Base-by-base conservation (phyloP, 2,888 invertebrate species). In the Perdita meconis region DNA sequence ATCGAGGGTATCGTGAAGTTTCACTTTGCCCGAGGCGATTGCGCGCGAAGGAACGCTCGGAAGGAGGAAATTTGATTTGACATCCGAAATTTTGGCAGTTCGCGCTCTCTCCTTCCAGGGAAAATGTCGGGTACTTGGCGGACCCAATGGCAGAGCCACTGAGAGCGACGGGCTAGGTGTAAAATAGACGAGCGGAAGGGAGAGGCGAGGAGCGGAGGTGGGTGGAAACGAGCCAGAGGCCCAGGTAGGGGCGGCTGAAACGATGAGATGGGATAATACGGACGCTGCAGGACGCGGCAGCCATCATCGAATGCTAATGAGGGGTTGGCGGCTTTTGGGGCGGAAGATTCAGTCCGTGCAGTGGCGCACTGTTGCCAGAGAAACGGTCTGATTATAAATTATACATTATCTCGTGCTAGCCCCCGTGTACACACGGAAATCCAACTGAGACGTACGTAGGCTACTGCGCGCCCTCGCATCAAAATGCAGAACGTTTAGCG, bases 231-330 rank as follows among this genome's bases (percentile, higher is more conserved):
- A 61, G 81, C 76, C 72, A 74, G 65, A 84, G 80, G 81, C 78
- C n/a, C 81, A 84, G 86, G 88, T 87, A 86, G 88, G 86, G 87
- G 82, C 77, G 81, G 79, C 83, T 73, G 82, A 80, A 81, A 85
- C 80, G 84, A 76, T 80, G 83, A 84, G 86, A 81, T 83, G 89
- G 90, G 88, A 91, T 90, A 91, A 90, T 89, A 88, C 87, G 86
- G 81, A 86, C 89, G 88, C 89, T 89, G 90, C 91, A 91, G 89
- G 89, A 91, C 90, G 89, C 89, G 90, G 92, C 92, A 90, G 91
- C 92, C 92, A 92, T 92, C 92, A 91, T 91, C 91, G 92, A 92
- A 92, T 92, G 92, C 92, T 92, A 92, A 92, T 92, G 92, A 92
- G 92, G 91, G 90, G 91, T 90, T 90, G 89, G 89, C 88, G 85